Evolutionary conservation across 2,113 vertebrate genomes (phyloP), one percentile per base, ranked within the genome.

Genomic region (Rhegmatorhina hoffmannsi): DNA sequence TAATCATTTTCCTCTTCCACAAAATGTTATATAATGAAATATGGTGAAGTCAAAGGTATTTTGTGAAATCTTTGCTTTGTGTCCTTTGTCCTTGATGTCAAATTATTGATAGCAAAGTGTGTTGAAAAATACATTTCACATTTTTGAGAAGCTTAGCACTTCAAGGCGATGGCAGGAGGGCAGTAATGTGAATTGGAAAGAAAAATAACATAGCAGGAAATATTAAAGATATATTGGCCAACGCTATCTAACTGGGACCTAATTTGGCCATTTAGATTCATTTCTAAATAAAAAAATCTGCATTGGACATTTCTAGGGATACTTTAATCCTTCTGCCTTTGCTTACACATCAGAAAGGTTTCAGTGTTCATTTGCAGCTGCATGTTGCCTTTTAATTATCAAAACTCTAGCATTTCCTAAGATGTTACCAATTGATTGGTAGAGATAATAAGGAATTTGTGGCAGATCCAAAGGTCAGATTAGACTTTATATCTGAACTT

Each of bases 1-100:
- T 95, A 81, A 92, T 95, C 72, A 93, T 94, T 96, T 86, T 90
- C 90, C 87, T 80, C 50, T 77, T 55, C 78, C 40, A 34, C 10
- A 0, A 87, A 90, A 80, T 20, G 80, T 64, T 95, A 59, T 55
- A 67, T 55, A 88, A 87, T 31, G 60, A 90, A 83, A 87, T 60
- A 77, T 19, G 86, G 95, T 76, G 43, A 95, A 93, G 96, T 66
- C 91, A 97, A 91, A 94, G 86, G 78, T 84, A 69, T 68, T 88
- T 89, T 0, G 1, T 33, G 72, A 84, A 85, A 93, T 44, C 85
- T 55, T 53, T 78, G 64, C 50, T 16, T 69, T 87, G 52, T 63
- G 88, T 81, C 53, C 92, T 91, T 89, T 66, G 88, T 80, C 56
- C 92, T 91, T 89, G 67, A 47, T 83, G 53, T 85, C 88, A 81